Conservation (phyloP, 2,888 invertebrate genomes). For the Stratiomys singularior region DNA sequence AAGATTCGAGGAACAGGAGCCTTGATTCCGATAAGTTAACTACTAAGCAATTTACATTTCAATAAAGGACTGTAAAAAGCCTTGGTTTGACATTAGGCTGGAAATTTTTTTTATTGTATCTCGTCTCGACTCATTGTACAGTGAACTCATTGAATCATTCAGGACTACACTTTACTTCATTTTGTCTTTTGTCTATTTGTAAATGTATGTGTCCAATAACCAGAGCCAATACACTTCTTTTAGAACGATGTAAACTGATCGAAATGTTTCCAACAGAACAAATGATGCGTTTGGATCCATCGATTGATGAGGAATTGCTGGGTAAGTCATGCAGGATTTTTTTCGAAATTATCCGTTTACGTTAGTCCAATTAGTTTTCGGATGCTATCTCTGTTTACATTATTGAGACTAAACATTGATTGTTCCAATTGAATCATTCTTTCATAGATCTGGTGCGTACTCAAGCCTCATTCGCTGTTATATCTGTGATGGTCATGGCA, state of each 20-base stretch:
- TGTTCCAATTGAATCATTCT: background rate
- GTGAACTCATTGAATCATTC: too few species aligned
- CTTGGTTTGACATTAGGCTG: too few species aligned
- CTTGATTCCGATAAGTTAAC: too few species aligned
- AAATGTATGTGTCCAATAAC: background rate
- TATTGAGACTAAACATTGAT: too few species aligned
- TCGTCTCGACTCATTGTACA: too few species aligned
- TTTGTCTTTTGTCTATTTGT: background rate
- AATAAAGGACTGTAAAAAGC: too few species aligned
- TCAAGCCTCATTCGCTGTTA: constrained; percentile 85
- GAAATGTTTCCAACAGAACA: constrained; percentile 71
- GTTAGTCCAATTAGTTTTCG: too few species aligned
- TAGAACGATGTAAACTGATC: constrained; percentile 71
- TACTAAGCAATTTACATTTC: too few species aligned
- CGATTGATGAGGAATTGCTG: constrained; percentile 68
- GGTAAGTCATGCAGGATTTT: constrained; percentile 66
- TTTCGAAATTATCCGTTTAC: background rate
- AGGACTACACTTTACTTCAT: too few species aligned
- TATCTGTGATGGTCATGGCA: constrained; percentile 81
- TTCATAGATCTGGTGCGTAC: constrained; percentile 83
- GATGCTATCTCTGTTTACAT: too few species aligned
- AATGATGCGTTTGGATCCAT: constrained; percentile 67
- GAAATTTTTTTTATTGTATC: too few species aligned
- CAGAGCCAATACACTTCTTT: constrained; percentile 30
- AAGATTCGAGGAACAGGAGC: too few species aligned